Evolutionary conservation across 2,888 invertebrate genomes (phyloP).

Genomic region (Thymelicus sylvestris): DNA sequence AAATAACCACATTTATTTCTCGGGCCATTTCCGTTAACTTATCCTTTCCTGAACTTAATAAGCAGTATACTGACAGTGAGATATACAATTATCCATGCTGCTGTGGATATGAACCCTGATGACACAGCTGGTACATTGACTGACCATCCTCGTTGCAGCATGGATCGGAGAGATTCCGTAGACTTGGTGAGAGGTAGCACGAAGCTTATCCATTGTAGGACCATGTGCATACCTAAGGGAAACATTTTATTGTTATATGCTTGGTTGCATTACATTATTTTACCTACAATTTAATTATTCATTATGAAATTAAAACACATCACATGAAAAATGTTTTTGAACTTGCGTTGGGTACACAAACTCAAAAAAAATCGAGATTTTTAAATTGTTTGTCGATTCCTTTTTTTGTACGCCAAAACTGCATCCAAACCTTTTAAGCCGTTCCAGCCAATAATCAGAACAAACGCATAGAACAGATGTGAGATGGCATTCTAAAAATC

Average conservation of each 20-base stretch:
- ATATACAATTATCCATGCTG: conserved; percentile 92
- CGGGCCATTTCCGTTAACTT: conserved; percentile 44
- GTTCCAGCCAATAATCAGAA: too few species aligned
- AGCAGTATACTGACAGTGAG: conserved; percentile 89
- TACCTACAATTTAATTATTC: too few species aligned
- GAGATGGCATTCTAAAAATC: too few species aligned
- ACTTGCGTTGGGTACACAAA: too few species aligned
- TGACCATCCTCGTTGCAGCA: conserved; percentile 93
- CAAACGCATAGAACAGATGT: background rate
- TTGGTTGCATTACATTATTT: too few species aligned
- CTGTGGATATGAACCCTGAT: conserved; percentile 91
- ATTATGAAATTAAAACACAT: too few species aligned
- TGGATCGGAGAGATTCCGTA: conserved; percentile 94
- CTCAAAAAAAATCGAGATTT: too few species aligned
- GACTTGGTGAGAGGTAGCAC: conserved; percentile 94
- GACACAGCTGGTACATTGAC: conserved; percentile 90
- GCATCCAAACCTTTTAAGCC: too few species aligned
- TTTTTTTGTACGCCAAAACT: too few species aligned
- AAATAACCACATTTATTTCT: too few species aligned
- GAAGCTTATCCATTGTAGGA: conserved; percentile 89
- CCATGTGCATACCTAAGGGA: conserved; percentile 87
- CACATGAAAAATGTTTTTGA: too few species aligned
- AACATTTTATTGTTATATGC: background rate
- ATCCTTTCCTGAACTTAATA: conserved; percentile 94
- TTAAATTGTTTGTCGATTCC: too few species aligned